Evolutionary conservation across 2,888 invertebrate genomes (phyloP), one percentile per base, ranked within the genome.

Genomic region (Lucinisca nassula): DNA sequence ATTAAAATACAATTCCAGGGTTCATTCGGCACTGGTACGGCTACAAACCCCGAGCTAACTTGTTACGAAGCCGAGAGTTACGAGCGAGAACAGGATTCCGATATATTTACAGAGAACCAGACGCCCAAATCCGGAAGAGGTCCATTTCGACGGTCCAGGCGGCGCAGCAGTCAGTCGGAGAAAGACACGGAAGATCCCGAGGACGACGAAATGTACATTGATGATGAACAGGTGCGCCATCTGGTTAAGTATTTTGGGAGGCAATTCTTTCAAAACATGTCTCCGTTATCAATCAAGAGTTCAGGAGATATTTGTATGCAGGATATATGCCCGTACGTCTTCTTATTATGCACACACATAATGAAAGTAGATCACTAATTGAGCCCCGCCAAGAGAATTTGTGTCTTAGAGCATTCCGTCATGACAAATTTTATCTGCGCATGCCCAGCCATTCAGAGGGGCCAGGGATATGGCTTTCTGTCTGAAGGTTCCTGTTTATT

Each of bases 181-280:
- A 49, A 74, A 24, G 85, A 82, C 12, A 38, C 58, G 27, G 58
- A 55, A 8, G 73, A 81, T 14, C 84, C 80, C 27, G 74, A 81
- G 4, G 89, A 89, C 12, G 82, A 79, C 6, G 83, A 85, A 4
- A 67, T 76, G 24, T 79, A 82, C 27, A 88, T 88, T 21, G 87
- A 86, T 40, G 77, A 51, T 14, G 86, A 90, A 38, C 86, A 90
- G 79, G 40, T 67, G 4, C 21, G 6, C 8, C 55, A 55, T 55
- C 4, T 4, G 21, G 8, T 55, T 55, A 14, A n/a, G 8, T 55
- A 17, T 14, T 55, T 55, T 4, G 21, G 12, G 8, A 14, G 8
- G 4, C 55, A n/a, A 14, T 17, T 17, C 45, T 45, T 45, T 45
- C 45, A 45, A n/a, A n/a, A n/a, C n/a, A n/a, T n/a, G n/a, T n/a